Base-by-base conservation (phyloP, 2,888 invertebrate genomes). In the Julus scandinavius region DNA sequence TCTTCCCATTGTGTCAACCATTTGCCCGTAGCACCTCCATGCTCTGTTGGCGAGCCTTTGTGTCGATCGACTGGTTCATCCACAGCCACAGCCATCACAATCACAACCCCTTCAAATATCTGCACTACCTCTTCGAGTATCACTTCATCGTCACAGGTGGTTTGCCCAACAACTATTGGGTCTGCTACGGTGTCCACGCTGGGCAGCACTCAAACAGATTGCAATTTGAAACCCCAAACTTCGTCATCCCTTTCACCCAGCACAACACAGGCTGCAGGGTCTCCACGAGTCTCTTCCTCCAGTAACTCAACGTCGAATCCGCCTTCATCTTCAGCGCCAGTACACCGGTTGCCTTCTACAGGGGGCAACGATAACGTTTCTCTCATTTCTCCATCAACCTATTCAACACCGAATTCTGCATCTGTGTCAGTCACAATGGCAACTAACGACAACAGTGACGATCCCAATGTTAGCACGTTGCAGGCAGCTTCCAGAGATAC, bases 241-340 rank as follows among this genome's bases (percentile, higher is more conserved):
- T 13, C 63, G 17, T 20, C 87, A 38, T 87, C 87, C 9, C 87
- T 63, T n/a, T 54, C 54, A 29, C 63, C 87, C 11, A 63, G 17
- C 87, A 17, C 58, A 40, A 38, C 45, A 40, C 88, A 88, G 38
- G 63, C 88, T 29, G 63, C 45, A 1, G 88, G 88, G 0, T 88
- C 88, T 38, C 88, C 88, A 41, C 84, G 88, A 0, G 88, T 88
- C 29, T 88, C 88, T 29, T 88, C 88, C 7, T 88, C 88, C 0
- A 72, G 87, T 41, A 45, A 87, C 80, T n/a, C 87, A 11, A 20
- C 41, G 41, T n/a, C 87, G 2, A 87, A 29, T 20, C 50, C n/a
- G 11, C 20, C 50, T 38, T 29, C 87, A 40, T 40, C 87, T 50
- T 45, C 87, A 9, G 50, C 87, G 29, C 58, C 49, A 29, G n/a